These are phyloP conservation scores for Neotoxoptera formosana DNA, from an alignment of 1,140 invertebrate genomes.

Conservation along the genomic window DNA sequence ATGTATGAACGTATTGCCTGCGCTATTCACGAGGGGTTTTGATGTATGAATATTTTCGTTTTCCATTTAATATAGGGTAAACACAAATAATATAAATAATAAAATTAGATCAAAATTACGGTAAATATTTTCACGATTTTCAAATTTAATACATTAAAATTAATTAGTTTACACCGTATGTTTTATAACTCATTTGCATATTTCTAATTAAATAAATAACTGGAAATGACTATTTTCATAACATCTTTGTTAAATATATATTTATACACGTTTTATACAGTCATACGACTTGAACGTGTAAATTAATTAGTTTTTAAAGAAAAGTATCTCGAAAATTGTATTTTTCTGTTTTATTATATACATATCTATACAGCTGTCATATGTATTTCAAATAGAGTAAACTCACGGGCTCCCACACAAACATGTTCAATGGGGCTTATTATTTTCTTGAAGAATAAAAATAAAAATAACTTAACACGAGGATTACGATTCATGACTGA, in stretches of 20 bases:
- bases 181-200: not conserved
- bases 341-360: not conserved
- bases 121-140: not conserved
- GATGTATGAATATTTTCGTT: not conserved
- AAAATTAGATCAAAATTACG: not conserved
- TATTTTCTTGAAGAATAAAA: too few relatives aligned
- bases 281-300: not conserved
- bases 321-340: not conserved
- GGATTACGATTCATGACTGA: too few relatives aligned
- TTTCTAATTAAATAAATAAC: not conserved
- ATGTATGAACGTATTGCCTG: not conserved
- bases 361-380: not conserved
- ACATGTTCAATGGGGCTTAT: too few relatives aligned
- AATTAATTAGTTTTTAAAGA: not conserved
- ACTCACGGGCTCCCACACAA: too few relatives aligned
- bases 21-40: not conserved
- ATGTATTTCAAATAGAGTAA: too few relatives aligned
- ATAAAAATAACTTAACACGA: too few relatives aligned
- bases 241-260: not conserved
- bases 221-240: not conserved
- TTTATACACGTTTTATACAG: not conserved
- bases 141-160: not conserved
- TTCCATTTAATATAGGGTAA: not conserved
- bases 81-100: not conserved
- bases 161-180: not conserved